Conservation (phyloP, 1,140 invertebrate species). For the Tetraneura akinire region DNA sequence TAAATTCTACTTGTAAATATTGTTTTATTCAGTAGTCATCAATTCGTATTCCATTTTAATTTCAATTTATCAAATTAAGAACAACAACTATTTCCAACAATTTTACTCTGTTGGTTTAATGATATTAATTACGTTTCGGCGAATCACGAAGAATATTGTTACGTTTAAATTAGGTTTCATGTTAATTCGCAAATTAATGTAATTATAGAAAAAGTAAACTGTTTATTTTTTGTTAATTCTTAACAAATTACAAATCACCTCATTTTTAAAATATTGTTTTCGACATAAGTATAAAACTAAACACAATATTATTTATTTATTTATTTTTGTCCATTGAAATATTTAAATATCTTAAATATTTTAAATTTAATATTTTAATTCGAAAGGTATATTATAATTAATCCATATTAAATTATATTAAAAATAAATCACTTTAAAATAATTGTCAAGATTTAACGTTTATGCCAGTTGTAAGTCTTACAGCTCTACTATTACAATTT, state of each 20-base stretch:
- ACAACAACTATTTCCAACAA: not conserved
- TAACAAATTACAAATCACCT: slow-evolving; percentile 12
- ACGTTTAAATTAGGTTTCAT: slow-evolving; percentile 14
- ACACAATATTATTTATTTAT: too few species aligned
- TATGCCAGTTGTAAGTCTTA: too few species aligned
- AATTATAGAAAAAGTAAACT: not conserved
- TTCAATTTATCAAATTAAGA: slow-evolving; percentile 3
- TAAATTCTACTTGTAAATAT: not conserved
- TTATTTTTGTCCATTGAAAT: too few species aligned
- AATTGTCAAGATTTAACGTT: too few species aligned
- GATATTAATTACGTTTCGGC: not conserved
- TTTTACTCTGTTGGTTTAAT: not conserved
- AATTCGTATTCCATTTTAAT: slow-evolving; percentile 10
- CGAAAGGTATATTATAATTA: too few species aligned
- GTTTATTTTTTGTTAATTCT: not conserved
- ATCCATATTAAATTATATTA: too few species aligned
- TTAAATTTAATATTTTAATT: too few species aligned
- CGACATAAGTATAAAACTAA: too few species aligned
- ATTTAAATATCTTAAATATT: too few species aligned
- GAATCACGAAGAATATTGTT: slow-evolving; percentile 18
- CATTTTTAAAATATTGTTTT: too few species aligned
- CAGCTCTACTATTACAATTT: too few species aligned
- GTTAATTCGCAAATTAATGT: not conserved
- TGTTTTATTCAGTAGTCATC: not conserved
- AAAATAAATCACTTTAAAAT: too few species aligned